Conservation (phyloP, 64 coral and sea anemone genomes). For the Porites lutea region DNA sequence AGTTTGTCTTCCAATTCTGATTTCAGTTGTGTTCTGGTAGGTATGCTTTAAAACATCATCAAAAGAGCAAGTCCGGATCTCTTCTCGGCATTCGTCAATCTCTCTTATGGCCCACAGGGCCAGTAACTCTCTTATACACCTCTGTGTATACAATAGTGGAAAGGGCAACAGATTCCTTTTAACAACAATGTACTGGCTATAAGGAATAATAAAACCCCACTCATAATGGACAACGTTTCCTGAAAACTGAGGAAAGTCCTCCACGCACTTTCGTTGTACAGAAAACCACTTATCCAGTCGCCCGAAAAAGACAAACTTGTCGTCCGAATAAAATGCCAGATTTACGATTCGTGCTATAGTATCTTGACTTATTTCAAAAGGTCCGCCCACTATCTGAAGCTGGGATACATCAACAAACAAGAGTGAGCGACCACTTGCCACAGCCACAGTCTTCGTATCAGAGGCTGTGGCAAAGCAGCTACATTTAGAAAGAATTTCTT, state of each 20-base stretch:
- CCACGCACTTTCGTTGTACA: no score
- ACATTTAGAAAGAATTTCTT: not conserved
- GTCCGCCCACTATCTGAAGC: not conserved
- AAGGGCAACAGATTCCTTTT: not conserved
- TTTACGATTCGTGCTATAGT: not conserved
- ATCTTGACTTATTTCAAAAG: not conserved
- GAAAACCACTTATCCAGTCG: not conserved
- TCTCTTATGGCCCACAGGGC: not conserved
- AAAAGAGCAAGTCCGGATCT: not conserved
- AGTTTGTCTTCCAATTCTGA: not conserved
- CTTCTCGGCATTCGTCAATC: not conserved
- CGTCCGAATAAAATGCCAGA: not conserved
- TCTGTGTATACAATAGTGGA: not conserved
- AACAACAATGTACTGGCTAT: not conserved
- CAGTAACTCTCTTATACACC: not conserved
- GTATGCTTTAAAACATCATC: not conserved
- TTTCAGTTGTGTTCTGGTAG: not conserved
- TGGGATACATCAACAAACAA: not conserved
- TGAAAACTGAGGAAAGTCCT: not conserved
- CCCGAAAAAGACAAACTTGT: conserved; percentile 2
- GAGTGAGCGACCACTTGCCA: not conserved
- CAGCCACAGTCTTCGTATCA: not conserved
- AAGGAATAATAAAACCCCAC: not conserved
- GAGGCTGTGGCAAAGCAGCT: not conserved
- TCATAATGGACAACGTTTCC: not conserved